Base-by-base conservation (phyloP, 2,797 vertebrate genomes). In the Triplophysa bombifrons region DNA sequence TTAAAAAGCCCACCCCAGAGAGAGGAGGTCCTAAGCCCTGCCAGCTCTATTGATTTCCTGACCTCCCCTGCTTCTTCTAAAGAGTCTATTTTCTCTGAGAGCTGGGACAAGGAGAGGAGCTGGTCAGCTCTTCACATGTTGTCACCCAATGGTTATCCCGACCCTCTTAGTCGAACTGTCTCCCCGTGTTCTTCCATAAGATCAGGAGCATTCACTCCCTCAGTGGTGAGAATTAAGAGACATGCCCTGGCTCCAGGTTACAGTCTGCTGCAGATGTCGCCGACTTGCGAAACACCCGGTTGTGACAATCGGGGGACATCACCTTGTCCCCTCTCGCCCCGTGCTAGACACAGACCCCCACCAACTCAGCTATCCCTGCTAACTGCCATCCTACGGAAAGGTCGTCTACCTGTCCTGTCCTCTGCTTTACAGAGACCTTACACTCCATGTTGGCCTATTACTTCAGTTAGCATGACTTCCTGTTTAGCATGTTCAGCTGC, bases 381-480 rank as follows among this genome's bases (percentile, higher is more conserved):
- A 82, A 99, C 98, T 0, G 97, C 97, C 77, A 95, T 99, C 84
- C 92, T 99, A 46, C 96, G 95, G 83, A 98, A 97, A 83, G 96
- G 94, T 65, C 92, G 93, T 7, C 91, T 94, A 2, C 93, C 94
- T 0, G 85, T 93, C 60, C 87, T 94, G 66, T 92, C 94, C 16
- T 17, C 93, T 8, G 58, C 82, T 2, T 85, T 83, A 56, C 88
- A 90, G 83, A 91, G 92, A 86, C 92, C 92, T 4, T 94, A 94
- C 88, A 91, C 93, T 72, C 93, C 93, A 77, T 93, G 93, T 85
- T 93, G 92, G 93, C 93, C 93, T 16, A 81, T 93, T 46, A 93
- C 87, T 82, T 87, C 88, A 0, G 84, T 91, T 79, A 93, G 90
- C 83, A 80, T 93, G 74, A 91, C 90, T 3, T 92, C 91, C 79